Base-by-base conservation (phyloP, 2,888 invertebrate species). In the Drosophila putrida region DNA sequence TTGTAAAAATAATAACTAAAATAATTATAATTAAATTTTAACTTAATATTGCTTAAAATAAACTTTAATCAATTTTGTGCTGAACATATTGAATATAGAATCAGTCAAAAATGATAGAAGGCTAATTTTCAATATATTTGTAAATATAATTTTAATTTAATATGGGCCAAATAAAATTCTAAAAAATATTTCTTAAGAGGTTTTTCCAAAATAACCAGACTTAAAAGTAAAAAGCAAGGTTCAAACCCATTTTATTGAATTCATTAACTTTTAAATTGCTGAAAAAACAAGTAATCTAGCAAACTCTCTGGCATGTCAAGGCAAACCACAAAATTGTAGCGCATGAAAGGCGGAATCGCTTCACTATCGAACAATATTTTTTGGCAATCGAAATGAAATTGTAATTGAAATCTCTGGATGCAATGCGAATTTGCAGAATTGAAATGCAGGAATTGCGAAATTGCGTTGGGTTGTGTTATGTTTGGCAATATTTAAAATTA, bases 401-500 rank as follows among this genome's bases (percentile, higher is more conserved):
- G 77, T 79, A 85, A 85, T 89, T 89, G 82, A 89, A 88, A 85
- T 75, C 80, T 70, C 67, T 79, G 75, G 58, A 71, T 82, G 84
- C 79, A 79, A 83, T 75, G 61, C 47, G 43, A 59, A 55, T 70
- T 70, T 57, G 53, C 63, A 39, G 68, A 67, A 71, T 73, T 55
- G 73, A 36, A 50, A 10, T 58, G 27, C 53, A 28, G 31, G 31
- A 47, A 72, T 72, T 62, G 73, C 62, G 27, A 59, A 59, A 33
- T 44, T 25, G 25, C 43, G 13, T 8, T 58, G 75, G 41, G 33
- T 63, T 74, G 50, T 68, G 68, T 61, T 68, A 72, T 82, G 73
- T 75, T 73, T 77, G 80, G 69, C 80, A 84, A 87, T 89, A 89
- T 89, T 85, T 79, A 79, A 85, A 87, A 89, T 87, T 84, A 87